These are phyloP conservation scores for Tokudaia muenninki DNA, from an alignment of 2,797 vertebrate genomes.

Conservation along the genomic window DNA sequence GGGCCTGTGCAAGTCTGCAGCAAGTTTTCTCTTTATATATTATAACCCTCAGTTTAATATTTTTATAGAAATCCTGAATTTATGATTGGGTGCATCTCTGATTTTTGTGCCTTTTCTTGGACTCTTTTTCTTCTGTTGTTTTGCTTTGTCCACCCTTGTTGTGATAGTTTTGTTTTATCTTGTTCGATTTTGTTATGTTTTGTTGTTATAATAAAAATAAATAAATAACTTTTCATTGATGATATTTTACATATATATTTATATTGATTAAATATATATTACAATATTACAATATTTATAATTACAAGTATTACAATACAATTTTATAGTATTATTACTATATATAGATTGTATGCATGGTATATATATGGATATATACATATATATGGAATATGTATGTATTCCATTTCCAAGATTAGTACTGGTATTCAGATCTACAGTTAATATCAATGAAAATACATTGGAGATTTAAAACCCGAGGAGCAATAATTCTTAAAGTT, in stretches of 20 bases:
- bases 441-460: not conserved
- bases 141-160: not conserved
- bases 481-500: not conserved
- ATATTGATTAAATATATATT: not conserved
- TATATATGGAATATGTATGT: not conserved
- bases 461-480: not conserved
- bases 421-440: not conserved
- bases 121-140: not conserved
- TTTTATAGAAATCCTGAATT: not conserved
- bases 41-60: not conserved
- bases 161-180: not conserved
- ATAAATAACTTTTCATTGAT: not conserved
- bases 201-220: not conserved
- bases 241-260: too few relatives aligned
- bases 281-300: too few relatives aligned
- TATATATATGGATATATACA: not conserved
- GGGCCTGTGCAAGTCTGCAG: too few relatives aligned
- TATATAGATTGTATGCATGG: too few relatives aligned
- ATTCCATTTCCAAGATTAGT: too few relatives aligned
- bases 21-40: not conserved
- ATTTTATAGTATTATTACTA: too few relatives aligned
- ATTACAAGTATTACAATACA: too few relatives aligned
- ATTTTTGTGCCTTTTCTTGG: not conserved
- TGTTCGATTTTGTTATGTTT: not conserved
- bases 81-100: not conserved